Evolutionary conservation across 2,797 vertebrate genomes (phyloP), one percentile per base, ranked within the genome.

Genomic region (Schizothorax lantsangensis): DNA sequence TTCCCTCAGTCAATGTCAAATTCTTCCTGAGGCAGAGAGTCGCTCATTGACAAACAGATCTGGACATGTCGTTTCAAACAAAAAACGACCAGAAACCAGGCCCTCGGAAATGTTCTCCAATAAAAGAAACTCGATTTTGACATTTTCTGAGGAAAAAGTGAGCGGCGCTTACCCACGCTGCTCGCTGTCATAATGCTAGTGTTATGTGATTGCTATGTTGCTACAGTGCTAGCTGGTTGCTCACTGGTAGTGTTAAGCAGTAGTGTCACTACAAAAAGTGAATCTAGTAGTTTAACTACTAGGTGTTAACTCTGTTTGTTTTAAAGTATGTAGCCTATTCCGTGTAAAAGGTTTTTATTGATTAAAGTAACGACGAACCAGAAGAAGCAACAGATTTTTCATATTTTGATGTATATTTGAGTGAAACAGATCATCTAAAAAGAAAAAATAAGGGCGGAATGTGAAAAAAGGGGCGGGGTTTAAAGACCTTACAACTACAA

Each of bases 1-100:
- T 86, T 88, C 6, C 8, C 64, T 75, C 33, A 81, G 77, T 79
- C 68, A 64, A 75, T 79, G 82, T 72, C 77, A 81, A 75, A 73
- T 45, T 38, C 49, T 77, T 68, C 40, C 21, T 12, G 74, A 59
- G 84, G 81, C 40, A 81, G 15, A 79, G 36, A 57, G 47, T 23
- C n/a, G 5, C 33, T 38, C 7, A 64, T 19, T 84, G 79, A 86
- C 87, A 77, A 77, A 47, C 57, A 80, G 69, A 86, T 88, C 69
- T 72, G 81, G 74, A 81, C 81, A 80, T 74, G 88, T 79, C 78
- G 12, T 72, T 85, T 59, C 43, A 17, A 72, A 59, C 5, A 43
- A 23, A 62, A 54, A 54, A 33, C 17, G 4, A 38, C 79, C 30
- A 30, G 15, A 64, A 40, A 71, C 49, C 38, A 75, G 84, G 23